A percentile compares a stretch with the other conserved stretches of the same genome.
phyloP scores from a whole-genome alignment of 2,888 invertebrate species.

The Xanthostigma xanthostigma region DNA sequence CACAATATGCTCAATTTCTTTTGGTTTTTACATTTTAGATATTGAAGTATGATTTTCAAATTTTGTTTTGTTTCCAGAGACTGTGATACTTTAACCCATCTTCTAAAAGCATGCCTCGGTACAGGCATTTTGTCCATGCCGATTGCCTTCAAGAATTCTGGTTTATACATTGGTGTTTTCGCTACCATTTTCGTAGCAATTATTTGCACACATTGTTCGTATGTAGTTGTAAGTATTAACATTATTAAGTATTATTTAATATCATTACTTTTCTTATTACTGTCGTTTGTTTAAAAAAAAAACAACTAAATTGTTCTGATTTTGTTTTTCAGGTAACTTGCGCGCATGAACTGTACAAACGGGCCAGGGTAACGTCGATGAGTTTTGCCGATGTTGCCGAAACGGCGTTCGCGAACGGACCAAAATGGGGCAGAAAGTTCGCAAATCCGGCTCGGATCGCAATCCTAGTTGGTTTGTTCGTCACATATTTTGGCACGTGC shows the following conservation, averaged over 20 bases:
- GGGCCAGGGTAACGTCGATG: constrained; percentile 55
- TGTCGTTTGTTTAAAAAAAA: neutral
- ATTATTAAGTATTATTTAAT: neutral
- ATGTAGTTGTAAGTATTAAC: constrained; percentile 55
- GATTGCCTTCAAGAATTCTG: constrained; percentile 74
- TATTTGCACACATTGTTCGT: constrained; percentile 89
- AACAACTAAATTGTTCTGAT: too few relatives aligned
- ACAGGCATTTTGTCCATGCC: constrained; percentile 95
- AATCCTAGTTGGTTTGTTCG: constrained; percentile 64
- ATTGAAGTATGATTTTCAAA: too few relatives aligned
- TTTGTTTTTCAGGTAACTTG: constrained; percentile 51
- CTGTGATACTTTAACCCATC: constrained; percentile 80
- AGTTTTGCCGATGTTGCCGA: constrained; percentile 80
- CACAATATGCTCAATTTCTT: too few relatives aligned
- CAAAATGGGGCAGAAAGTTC: constrained; percentile 46
- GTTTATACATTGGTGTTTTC: constrained; percentile 69
- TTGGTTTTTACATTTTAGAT: too few relatives aligned
- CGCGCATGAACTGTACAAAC: constrained; percentile 63
- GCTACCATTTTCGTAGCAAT: constrained; percentile 73
- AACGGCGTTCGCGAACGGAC: constrained; percentile 63
- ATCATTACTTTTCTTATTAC: neutral
- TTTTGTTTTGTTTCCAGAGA: constrained; percentile 44
- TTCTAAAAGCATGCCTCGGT: constrained; percentile 89
- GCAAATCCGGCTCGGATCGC: constrained; percentile 48
- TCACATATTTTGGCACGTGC: constrained; percentile 94